Evolutionary conservation across 37 sponge, comb jelly and placozoan species (phyloP).

Genomic region (Beroe forskalii): DNA sequence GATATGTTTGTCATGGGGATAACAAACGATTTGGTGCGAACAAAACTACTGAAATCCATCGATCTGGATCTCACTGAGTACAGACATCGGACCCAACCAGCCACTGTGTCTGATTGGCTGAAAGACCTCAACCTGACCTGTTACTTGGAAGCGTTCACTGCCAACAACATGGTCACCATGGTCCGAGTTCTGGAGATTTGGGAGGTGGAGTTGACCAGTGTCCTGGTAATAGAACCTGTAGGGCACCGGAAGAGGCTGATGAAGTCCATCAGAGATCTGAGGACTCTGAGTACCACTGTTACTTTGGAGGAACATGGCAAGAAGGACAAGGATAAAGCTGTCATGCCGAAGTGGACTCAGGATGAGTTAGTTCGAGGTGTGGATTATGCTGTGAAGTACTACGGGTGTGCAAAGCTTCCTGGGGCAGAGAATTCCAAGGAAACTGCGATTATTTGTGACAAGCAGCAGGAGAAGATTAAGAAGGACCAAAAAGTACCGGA

Average conservation of each 20-base stretch:
- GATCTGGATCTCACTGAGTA: background rate
- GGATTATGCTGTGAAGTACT: slow-evolving; percentile 28
- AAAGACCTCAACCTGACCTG: background rate
- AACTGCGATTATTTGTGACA: slow-evolving; percentile 13
- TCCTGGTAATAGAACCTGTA: slow-evolving; percentile 18
- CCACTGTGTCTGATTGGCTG: slow-evolving; percentile 17
- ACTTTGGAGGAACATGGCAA: background rate
- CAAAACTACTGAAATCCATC: background rate
- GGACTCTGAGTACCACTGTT: background rate
- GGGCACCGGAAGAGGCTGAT: slow-evolving; percentile 57
- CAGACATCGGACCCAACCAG: background rate
- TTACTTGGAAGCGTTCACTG: background rate
- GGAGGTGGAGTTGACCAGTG: slow-evolving; percentile 47
- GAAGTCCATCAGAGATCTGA: slow-evolving; percentile 29
- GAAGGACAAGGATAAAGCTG: background rate
- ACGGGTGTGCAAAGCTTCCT: background rate
- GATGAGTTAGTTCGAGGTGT: slow-evolving; percentile 37
- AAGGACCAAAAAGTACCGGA: slow-evolving; percentile 50
- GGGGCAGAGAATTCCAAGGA: slow-evolving; percentile 20
- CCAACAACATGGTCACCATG: background rate
- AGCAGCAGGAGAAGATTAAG: slow-evolving; percentile 33
- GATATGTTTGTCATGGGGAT: slow-evolving; percentile 28
- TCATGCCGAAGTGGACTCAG: background rate
- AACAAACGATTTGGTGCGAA: background rate
- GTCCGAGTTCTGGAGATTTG: slow-evolving; percentile 57